phyloP scores from a whole-genome alignment of 2,888 invertebrate species.

The Halictus ligatus region DNA sequence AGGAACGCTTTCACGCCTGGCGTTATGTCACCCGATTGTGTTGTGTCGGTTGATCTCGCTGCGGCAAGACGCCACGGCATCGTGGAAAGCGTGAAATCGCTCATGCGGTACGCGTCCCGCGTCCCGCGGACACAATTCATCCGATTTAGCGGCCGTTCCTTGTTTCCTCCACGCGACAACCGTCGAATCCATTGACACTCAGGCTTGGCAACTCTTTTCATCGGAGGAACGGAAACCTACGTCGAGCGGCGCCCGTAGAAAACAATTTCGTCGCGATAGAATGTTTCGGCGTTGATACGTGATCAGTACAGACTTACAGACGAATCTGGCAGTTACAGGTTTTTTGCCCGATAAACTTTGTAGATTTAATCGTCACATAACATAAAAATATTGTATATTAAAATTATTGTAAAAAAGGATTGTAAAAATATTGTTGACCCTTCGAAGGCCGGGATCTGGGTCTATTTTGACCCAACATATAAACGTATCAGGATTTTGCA shows the following conservation, averaged over 20 bases:
- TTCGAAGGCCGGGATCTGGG: no score
- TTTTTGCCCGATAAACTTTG: no score
- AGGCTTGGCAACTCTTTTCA: constrained; percentile 5
- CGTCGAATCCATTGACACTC: background rate
- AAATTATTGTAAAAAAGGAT: no score
- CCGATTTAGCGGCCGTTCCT: constrained; percentile 33
- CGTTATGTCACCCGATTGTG: constrained; percentile 59
- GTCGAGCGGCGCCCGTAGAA: background rate
- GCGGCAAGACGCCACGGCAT: constrained; percentile 24
- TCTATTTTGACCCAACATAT: no score
- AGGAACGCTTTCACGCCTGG: constrained; percentile 39
- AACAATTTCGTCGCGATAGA: constrained; percentile 3
- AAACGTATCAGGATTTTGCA: no score
- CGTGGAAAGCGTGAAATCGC: constrained; percentile 65
- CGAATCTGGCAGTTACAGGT: no score
- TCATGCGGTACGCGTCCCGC: constrained; percentile 54
- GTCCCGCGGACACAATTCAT: constrained; percentile 44
- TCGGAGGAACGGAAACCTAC: background rate
- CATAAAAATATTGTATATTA: no score
- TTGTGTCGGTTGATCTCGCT: constrained; percentile 27
- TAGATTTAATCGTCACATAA: no score
- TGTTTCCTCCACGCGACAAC: constrained; percentile 5
- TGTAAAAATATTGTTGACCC: no score
- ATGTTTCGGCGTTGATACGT: background rate
- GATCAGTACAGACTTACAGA: background rate